phyloP scores from a whole-genome alignment of 2,113 vertebrate species.

The Sceloporus tristichus region DNA sequence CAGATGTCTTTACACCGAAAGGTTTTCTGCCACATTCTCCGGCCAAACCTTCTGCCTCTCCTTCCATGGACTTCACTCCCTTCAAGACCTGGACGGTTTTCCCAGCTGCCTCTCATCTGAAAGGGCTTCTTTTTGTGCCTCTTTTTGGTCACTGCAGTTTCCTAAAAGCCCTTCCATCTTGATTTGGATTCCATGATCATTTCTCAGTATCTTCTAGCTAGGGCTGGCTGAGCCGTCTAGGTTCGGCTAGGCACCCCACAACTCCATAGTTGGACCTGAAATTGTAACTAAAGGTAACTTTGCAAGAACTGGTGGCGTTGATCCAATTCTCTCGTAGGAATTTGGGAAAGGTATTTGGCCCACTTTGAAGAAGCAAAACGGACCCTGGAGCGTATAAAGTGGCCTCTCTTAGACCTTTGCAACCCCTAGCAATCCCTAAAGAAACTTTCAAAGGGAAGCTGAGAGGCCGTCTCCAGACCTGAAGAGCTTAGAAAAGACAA shows the following conservation, averaged over 20 bases:
- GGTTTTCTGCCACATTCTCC: neutral
- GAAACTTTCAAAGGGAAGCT: neutral
- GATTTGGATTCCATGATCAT: too few species aligned
- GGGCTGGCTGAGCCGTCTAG: neutral
- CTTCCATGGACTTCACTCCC: neutral
- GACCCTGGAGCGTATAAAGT: neutral
- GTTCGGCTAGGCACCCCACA: neutral
- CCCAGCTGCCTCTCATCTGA: neutral
- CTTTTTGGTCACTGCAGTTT: neutral
- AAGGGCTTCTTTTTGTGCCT: neutral
- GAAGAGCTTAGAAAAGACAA: neutral
- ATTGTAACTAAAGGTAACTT: neutral
- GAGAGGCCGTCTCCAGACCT: rapidly evolving
- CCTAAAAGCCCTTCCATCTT: too few species aligned
- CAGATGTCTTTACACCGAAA: neutral
- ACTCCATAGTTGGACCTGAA: rapidly evolving
- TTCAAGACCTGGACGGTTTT: neutral
- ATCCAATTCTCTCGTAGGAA: too few species aligned
- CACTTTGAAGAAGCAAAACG: neutral
- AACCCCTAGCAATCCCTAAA: neutral
- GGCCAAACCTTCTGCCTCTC: rapidly evolving
- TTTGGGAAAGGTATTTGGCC: too few species aligned
- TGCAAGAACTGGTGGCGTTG: neutral
- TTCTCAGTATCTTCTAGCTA: neutral
- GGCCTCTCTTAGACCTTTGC: neutral